These are phyloP conservation scores for Drosophila kuntzei DNA, from an alignment of 2,888 invertebrate genomes.

Conservation along the genomic window DNA sequence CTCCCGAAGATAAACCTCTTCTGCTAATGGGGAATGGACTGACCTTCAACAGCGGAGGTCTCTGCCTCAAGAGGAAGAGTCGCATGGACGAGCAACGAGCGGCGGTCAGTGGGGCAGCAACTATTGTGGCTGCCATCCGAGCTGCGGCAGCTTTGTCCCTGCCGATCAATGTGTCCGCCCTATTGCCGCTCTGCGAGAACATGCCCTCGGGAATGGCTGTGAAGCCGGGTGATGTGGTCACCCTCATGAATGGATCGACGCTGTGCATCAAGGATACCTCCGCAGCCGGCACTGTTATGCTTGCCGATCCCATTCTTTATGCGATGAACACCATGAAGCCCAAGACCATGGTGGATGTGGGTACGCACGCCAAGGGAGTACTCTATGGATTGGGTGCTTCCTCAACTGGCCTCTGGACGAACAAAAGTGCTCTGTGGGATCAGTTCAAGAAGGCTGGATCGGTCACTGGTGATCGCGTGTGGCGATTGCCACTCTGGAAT, in stretches of 20 bases:
- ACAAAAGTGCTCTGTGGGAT: conserved; percentile 86
- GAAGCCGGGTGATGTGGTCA: conserved; percentile 86
- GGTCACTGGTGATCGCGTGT: conserved; percentile 88
- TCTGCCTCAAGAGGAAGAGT: conserved; percentile 65
- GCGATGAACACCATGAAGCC: conserved; percentile 88
- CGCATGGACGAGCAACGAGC: conserved; percentile 84
- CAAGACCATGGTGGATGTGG: conserved; percentile 87
- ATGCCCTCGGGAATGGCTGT: conserved; percentile 87
- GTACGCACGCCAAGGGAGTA: conserved; percentile 86
- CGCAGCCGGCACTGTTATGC: conserved; percentile 90
- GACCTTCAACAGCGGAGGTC: conserved; percentile 86
- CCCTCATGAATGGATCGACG: conserved; percentile 86
- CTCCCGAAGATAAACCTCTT: conserved; percentile 85
- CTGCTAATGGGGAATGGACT: conserved; percentile 87
- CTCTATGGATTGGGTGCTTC: conserved; percentile 86
- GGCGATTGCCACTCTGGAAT: conserved; percentile 88
- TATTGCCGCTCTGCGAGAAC: conserved; percentile 85
- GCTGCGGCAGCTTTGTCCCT: conserved; percentile 86
- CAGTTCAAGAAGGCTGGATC: conserved; percentile 87
- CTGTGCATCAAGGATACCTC: conserved; percentile 86
- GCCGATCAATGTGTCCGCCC: conserved; percentile 86
- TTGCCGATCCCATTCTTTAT: conserved; percentile 93
- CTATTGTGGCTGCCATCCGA: conserved; percentile 86
- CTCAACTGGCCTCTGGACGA: conserved; percentile 87
- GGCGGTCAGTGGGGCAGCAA: conserved; percentile 88